phyloP scores from a whole-genome alignment of 2,113 vertebrate species.

The Gymnogyps californianus region DNA sequence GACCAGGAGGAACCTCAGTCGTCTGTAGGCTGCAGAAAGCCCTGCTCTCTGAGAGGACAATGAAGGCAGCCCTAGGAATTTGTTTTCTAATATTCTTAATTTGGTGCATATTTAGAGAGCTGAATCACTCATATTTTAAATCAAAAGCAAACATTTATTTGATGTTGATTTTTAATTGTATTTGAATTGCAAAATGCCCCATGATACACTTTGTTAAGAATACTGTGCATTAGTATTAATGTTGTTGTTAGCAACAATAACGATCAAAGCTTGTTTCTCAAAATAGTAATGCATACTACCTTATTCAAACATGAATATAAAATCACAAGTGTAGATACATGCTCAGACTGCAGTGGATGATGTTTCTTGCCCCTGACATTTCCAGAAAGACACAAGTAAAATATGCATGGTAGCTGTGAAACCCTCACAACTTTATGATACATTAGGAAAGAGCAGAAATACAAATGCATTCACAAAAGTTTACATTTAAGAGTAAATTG shows the following conservation, averaged over 20 bases:
- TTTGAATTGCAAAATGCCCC: conserved; percentile 31
- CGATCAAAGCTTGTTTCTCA: not conserved
- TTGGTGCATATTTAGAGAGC: not conserved
- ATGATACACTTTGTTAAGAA: not conserved
- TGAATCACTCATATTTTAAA: not conserved
- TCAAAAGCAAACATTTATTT: not conserved
- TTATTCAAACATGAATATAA: not conserved
- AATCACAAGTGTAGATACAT: not conserved
- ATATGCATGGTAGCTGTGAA: not conserved
- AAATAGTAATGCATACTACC: not conserved
- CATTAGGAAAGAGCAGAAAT: not conserved
- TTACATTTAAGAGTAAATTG: not conserved
- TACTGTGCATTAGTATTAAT: not conserved
- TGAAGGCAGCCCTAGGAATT: not conserved
- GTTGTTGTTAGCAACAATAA: not conserved
- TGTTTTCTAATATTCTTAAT: not conserved
- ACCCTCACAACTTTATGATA: not conserved
- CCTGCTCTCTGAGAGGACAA: not conserved
- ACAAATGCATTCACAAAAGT: not conserved
- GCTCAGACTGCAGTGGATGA: not conserved
- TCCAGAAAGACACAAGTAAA: not conserved
- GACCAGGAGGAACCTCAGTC: not conserved
- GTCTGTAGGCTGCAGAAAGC: not conserved
- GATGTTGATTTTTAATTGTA: conserved; percentile 19
- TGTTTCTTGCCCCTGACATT: not conserved